Evolutionary conservation across 2,888 invertebrate species (phyloP).

Genomic region (Caenorhabditis virilis): DNA sequence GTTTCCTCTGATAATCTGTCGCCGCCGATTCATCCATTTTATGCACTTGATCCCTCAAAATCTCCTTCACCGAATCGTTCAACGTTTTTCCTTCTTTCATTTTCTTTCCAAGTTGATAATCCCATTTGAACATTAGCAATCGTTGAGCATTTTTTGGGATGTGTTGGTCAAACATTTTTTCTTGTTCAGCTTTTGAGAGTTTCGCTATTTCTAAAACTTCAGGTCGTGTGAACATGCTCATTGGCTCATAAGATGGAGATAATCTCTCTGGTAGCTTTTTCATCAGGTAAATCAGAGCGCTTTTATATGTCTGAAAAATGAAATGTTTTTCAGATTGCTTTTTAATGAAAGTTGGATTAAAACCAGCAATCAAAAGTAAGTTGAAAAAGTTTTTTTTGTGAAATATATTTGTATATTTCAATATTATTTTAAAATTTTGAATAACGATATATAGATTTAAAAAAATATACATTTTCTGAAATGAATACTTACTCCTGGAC

Average conservation of each 20-base stretch:
- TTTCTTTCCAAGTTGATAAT: slow-evolving; percentile 9
- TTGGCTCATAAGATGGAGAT: slow-evolving; percentile 23
- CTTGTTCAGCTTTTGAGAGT: slow-evolving; percentile 6
- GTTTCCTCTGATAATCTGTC: slow-evolving; percentile 2
- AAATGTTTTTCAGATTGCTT: too few species aligned
- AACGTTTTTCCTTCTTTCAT: slow-evolving; percentile 2
- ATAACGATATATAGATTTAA: too few species aligned
- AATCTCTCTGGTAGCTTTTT: slow-evolving; percentile 11
- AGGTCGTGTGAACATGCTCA: slow-evolving; percentile 27
- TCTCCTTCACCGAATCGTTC: not conserved
- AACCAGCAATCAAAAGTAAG: too few species aligned
- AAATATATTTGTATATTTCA: too few species aligned
- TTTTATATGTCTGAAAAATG: slow-evolving; percentile 13
- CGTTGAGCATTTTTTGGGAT: slow-evolving; percentile 16
- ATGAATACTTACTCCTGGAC: too few species aligned
- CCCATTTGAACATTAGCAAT: slow-evolving; percentile 24
- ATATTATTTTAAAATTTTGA: too few species aligned
- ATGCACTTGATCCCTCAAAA: not conserved
- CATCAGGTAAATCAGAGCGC: slow-evolving; percentile 12
- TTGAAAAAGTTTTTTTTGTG: too few species aligned
- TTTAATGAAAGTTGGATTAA: too few species aligned
- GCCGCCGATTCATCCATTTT: not conserved
- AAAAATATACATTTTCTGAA: too few species aligned
- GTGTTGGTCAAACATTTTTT: slow-evolving; percentile 11
- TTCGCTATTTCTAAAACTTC: slow-evolving; percentile 14